phyloP scores from a whole-genome alignment of 30 jellyfish, hydroid and myxozoan species.

The Turritopsis rubra region DNA sequence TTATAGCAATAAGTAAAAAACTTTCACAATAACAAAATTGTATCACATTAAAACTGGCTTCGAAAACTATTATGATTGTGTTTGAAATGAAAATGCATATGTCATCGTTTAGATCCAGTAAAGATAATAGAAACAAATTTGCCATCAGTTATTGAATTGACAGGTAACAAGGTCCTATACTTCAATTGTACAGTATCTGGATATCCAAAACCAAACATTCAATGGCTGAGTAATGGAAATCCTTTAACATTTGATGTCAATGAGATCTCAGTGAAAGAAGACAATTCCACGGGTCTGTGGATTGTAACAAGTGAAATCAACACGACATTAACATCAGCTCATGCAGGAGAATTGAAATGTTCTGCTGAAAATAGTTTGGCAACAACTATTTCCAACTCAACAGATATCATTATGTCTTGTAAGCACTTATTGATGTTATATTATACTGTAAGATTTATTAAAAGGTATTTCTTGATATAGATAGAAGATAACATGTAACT shows the following conservation, averaged over 20 bases:
- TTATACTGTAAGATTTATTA: too few species aligned
- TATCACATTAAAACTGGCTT: too few species aligned
- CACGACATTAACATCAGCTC: neutral
- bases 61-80: too few species aligned
- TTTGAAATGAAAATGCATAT: too few species aligned
- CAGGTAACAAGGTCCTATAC: neutral
- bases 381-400: neutral
- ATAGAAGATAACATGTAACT: too few species aligned
- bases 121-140: neutral
- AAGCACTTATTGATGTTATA: too few species aligned
- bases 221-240: slow-evolving; percentile 14
- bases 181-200: slow-evolving; percentile 13
- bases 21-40: too few species aligned
- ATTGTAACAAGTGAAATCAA: slow-evolving; percentile 5
- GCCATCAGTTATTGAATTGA: neutral
- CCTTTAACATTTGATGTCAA: neutral
- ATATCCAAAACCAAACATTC: slow-evolving; percentile 9
- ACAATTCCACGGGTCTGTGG: slow-evolving; percentile 4
- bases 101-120: neutral
- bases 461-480: too few species aligned
- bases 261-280: neutral
- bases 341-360: slow-evolving; percentile 12
- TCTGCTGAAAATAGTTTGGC: slow-evolving; percentile 5
- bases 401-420: neutral
- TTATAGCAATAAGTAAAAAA: too few species aligned